Percentiles rank a stretch among this genome's conserved stretches.
These are phyloP conservation scores for Bubo bubo DNA, from an alignment of 2,113 vertebrate species.

Conservation along the genomic window DNA sequence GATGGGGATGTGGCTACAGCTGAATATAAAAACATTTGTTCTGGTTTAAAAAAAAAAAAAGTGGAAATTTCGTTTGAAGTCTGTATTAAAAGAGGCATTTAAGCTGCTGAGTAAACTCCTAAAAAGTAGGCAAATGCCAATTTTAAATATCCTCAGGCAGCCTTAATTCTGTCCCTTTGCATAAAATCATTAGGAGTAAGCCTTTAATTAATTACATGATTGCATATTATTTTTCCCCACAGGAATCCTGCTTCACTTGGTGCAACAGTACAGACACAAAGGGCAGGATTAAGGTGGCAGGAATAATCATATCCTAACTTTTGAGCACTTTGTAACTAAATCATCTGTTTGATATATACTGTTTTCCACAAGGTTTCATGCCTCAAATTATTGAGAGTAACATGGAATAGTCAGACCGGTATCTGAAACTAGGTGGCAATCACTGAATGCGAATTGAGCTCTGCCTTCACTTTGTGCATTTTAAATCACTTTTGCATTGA, in stretches of 20 bases:
- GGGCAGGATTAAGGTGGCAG: slow-evolving; percentile 6
- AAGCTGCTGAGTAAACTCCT: slow-evolving; percentile 12
- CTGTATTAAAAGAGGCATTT: not conserved
- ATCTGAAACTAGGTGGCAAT: not conserved
- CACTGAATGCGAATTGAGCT: not conserved
- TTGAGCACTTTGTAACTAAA: not conserved
- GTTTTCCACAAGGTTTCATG: not conserved
- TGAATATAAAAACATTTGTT: not conserved
- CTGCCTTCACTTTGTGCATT: not conserved
- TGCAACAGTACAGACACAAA: not conserved
- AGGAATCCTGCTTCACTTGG: slow-evolving; percentile 19
- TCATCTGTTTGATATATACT: not conserved
- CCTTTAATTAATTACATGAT: slow-evolving; percentile 54
- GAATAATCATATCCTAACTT: not conserved
- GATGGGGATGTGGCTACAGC: not conserved
- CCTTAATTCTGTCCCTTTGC: slow-evolving; percentile 44
- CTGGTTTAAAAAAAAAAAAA: not conserved
- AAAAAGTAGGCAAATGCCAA: slow-evolving; percentile 41
- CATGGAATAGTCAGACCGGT: not conserved
- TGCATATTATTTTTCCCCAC: slow-evolving; percentile 40
- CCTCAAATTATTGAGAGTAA: not conserved
- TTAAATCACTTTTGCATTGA: not conserved
- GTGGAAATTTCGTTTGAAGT: not conserved
- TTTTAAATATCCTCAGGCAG: slow-evolving; percentile 49
- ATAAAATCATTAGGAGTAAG: slow-evolving; percentile 46